Base-by-base conservation (phyloP, 2,797 vertebrate genomes). In the Rallus crepitans region DNA sequence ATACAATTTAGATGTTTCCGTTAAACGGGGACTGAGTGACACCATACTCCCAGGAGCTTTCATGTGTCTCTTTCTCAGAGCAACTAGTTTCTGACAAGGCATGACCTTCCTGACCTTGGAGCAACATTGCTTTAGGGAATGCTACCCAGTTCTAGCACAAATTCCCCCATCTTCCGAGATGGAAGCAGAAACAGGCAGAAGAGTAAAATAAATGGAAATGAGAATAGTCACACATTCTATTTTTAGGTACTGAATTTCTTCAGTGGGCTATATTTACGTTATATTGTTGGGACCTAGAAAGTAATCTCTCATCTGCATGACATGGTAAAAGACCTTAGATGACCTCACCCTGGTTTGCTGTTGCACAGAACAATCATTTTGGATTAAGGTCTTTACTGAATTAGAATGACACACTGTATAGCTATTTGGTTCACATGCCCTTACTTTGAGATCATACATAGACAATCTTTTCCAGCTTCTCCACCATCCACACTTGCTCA, bases 221-320 rank as follows among this genome's bases (percentile, higher is more conserved):
- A 56, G 9, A 82, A n/a, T 11, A 53, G 7, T 33, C 8, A 9
- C 21, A 48, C 4, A 39, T n/a, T 50, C 16, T n/a, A 3, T 7
- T 76, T 71, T 40, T 30, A 50, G 19, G 18, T 25, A 45, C 18
- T 55, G 11, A 15, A 12, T n/a, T 50, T 45, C 35, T 28, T 76
- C 50, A 68, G 0, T 9, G 6, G 12, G 15, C 27, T 66, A 7
- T 3, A 48, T 3, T 42, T 42, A 35, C 31, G 31, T 42, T 39
- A 30, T 8, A 9, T 3, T 55, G 31, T 19, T 71, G 42, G 28
- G 77, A 60, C 18, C 15, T 3, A 37, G 53, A 40, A 66, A 35
- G 63, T n/a, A 8, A 48, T 23, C 16, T 61, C 33, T 63, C 4
- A n/a, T 61, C 66, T 31, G 19, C 35, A 59, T 7, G 28, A 37